Evolutionary conservation across 2,888 invertebrate genomes (phyloP), one percentile per base, ranked within the genome.

Genomic region (Axea sp.): DNA sequence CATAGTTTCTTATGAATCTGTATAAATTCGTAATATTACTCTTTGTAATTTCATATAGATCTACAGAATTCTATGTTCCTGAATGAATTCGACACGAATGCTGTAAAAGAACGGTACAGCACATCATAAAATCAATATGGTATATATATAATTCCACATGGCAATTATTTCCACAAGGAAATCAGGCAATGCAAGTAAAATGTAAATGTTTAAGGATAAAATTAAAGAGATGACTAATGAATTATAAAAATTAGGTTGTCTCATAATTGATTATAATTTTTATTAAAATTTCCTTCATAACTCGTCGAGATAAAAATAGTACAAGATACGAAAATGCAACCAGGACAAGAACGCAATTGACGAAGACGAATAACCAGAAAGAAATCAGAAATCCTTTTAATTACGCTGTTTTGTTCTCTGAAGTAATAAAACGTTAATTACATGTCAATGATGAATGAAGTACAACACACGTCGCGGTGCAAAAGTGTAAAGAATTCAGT

Each of bases 381-480:
- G 26, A 86, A 87, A 86, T 86, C 80, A 86, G 84, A 83, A 28
- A 37, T 39, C 17, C 9, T 11, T 86, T 83, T 86, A 86, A 86
- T 86, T 81, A n/a, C n/a, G n/a, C n/a, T n/a, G n/a, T n/a, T n/a
- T n/a, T n/a, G n/a, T n/a, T n/a, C n/a, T n/a, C n/a, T n/a, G n/a
- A n/a, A n/a, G 83, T 86, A 86, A 87, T 86, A 83, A 86, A 86
- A 85, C 83, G 82, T 83, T 84, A 86, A 86, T 86, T 86, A 87
- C 86, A 86, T 82, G 79, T 84, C 79, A 79, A 81, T 85, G 82
- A 82, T 82, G 80, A 83, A 81, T 84, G 80, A 83, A 84, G 77
- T 87, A 87, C 85, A 87, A 87, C 86, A 86, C 86, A 86, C 86
- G 84, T 86, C 83, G 85, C 86, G 87, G 75, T 87, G 87, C 87